Evolutionary conservation across 2,888 invertebrate genomes (phyloP), one percentile per base, ranked within the genome.

Genomic region (Malacosoma neustria): DNA sequence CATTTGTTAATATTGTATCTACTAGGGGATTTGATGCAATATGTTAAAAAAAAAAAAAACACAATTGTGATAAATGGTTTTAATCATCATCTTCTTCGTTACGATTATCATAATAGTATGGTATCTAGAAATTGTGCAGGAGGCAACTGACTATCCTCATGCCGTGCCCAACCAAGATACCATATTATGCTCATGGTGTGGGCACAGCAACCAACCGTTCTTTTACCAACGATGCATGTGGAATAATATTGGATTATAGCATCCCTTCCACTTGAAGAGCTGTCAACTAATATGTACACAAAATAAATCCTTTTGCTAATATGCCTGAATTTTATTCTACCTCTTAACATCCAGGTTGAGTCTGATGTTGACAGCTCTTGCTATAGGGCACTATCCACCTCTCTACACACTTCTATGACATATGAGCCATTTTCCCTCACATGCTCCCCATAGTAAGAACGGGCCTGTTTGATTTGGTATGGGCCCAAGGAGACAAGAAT

Each of bases 291-390:
- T 32, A 49, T 46, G 36, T 47, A 48, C 9, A 39, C 34, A 36
- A 37, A 48, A 36, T 46, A 49, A 13, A 15, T 39, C 43, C 34
- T 48, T 30, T 29, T 11, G 15, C 39, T 15, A 4, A 40, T 34
- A 41, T 48, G 46, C n/a, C 43, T 33, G 4, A 39, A 42, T 29
- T 43, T 35, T 14, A 49, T 45, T 15, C 45, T 34, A 5, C 47
- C 46, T 34, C 41, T 41, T 14, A 42, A 36, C 13, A 37, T 32
- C 37, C 29, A 39, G 30, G 30, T 30, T 22, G 30, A 34, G 15
- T 34, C n/a, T 15, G 37, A 30, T 12, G 33, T 32, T 32, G 33
- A 35, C 34, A 34, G n/a, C n/a, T n/a, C n/a, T n/a, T n/a, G n/a
- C n/a, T n/a, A n/a, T n/a, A n/a, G n/a, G n/a, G n/a, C n/a, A n/a